Evolutionary conservation across 2,113 vertebrate species (phyloP).

Genomic region (Nestor notabilis): DNA sequence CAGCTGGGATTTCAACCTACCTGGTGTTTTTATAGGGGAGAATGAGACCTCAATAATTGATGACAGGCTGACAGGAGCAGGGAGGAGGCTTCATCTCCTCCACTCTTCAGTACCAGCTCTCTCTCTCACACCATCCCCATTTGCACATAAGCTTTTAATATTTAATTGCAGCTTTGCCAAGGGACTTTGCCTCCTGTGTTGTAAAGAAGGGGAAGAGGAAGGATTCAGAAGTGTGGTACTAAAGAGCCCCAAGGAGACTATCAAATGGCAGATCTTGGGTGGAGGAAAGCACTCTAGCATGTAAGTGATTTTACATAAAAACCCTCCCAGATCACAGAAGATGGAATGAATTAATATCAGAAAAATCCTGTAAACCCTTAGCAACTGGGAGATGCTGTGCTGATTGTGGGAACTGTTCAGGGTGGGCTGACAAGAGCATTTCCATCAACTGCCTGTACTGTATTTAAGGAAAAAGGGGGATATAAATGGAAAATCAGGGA

Average conservation of each 20-base stretch:
- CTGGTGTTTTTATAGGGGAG: not conserved
- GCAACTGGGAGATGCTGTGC: not conserved
- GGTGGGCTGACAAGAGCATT: conserved; percentile 20
- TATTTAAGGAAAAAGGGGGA: not conserved
- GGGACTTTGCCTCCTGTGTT: conserved; percentile 59
- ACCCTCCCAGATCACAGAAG: not conserved
- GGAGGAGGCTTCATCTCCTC: not conserved
- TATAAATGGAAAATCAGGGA: not conserved
- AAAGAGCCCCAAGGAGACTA: conserved; percentile 31
- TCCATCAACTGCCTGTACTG: not conserved
- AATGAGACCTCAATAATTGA: not conserved
- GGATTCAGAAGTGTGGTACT: not conserved
- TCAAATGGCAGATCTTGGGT: conserved; percentile 21
- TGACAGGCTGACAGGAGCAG: not conserved
- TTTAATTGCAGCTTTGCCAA: conserved; percentile 51
- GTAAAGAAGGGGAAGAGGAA: not conserved
- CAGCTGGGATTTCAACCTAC: not conserved
- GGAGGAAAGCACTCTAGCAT: conserved; percentile 22
- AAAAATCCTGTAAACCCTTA: not conserved
- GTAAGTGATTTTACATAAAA: conserved; percentile 64
- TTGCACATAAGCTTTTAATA: conserved; percentile 63
- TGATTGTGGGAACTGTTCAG: conserved; percentile 20
- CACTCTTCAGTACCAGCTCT: not conserved
- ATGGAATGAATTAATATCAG: conserved; percentile 40
- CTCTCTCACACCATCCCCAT: not conserved